Evolutionary conservation across 2,888 invertebrate genomes (phyloP).

Genomic region (Troides aeacus): DNA sequence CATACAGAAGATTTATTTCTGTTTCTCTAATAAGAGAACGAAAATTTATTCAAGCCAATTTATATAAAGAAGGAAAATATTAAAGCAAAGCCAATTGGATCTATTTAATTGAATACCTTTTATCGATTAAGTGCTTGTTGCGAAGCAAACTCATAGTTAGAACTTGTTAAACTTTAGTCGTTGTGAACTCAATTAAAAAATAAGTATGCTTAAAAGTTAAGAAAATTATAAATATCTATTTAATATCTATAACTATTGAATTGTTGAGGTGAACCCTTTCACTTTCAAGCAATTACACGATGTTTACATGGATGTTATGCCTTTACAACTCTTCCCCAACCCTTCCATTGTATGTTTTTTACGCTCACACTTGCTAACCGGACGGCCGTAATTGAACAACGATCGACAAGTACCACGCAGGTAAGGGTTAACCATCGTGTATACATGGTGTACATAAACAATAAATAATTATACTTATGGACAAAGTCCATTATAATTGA

Average conservation of each 20-base stretch:
- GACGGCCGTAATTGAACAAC: conserved; percentile 53
- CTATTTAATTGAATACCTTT: too few species aligned
- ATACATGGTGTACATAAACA: background rate
- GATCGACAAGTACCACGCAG: conserved; percentile 40
- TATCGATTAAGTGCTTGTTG: too few species aligned
- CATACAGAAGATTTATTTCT: too few species aligned
- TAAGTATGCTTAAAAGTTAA: conserved; percentile 25
- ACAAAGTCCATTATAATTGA: background rate
- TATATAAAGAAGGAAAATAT: too few species aligned
- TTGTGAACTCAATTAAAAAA: too few species aligned
- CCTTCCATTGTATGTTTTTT: conserved; percentile 69
- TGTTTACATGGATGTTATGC: conserved; percentile 76
- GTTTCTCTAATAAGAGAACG: too few species aligned
- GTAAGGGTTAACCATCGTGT: conserved; percentile 44
- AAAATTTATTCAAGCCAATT: too few species aligned
- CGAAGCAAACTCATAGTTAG: too few species aligned
- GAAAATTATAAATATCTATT: conserved; percentile 28
- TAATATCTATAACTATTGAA: conserved; percentile 5
- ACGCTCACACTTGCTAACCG: conserved; percentile 60
- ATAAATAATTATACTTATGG: background rate
- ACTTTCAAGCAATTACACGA: conserved; percentile 75
- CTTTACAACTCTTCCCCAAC: conserved; percentile 69
- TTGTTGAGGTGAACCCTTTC: conserved; percentile 55
- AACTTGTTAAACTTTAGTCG: too few species aligned
- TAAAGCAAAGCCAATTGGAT: too few species aligned